These are phyloP conservation scores for Gymnocheta viridis DNA, from an alignment of 2,888 invertebrate genomes.

Conservation along the genomic window DNA sequence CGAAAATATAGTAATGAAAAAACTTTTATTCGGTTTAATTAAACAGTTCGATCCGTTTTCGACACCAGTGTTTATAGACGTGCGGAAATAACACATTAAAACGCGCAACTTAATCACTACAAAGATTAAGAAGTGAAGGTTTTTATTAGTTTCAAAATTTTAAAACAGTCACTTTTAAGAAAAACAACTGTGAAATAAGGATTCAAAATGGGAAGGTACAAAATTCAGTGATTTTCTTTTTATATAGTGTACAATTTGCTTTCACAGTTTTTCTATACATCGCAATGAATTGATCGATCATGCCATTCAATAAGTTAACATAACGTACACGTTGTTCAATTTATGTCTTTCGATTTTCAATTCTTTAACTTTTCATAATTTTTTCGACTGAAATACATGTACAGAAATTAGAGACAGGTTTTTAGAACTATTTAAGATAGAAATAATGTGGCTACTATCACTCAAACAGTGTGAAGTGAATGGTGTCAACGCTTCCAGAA, in stretches of 20 bases:
- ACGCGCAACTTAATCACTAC: slow-evolving; percentile 11
- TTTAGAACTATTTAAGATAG: too few species aligned
- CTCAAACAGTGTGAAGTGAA: too few species aligned
- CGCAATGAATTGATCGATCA: neutral
- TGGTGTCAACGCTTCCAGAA: too few species aligned
- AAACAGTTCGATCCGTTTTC: slow-evolving; percentile 65
- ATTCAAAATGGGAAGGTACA: slow-evolving; percentile 67
- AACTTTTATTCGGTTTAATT: slow-evolving; percentile 48
- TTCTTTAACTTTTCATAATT: too few species aligned
- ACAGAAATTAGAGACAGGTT: too few species aligned
- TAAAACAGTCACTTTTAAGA: neutral
- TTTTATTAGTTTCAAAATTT: neutral
- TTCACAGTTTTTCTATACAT: neutral
- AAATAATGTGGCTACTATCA: too few species aligned
- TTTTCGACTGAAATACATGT: too few species aligned
- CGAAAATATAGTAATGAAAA: slow-evolving; percentile 52
- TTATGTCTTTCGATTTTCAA: too few species aligned
- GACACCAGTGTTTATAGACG: slow-evolving; percentile 41
- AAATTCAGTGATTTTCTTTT: neutral
- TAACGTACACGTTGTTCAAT: neutral
- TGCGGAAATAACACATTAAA: slow-evolving; percentile 45
- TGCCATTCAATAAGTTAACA: neutral
- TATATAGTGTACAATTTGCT: neutral
- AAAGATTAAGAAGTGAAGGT: slow-evolving; percentile 21
- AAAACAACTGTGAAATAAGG: slow-evolving; percentile 13